These are phyloP conservation scores for Cyaniris semiargus DNA, from an alignment of 2,888 invertebrate species.

Conservation along the genomic window DNA sequence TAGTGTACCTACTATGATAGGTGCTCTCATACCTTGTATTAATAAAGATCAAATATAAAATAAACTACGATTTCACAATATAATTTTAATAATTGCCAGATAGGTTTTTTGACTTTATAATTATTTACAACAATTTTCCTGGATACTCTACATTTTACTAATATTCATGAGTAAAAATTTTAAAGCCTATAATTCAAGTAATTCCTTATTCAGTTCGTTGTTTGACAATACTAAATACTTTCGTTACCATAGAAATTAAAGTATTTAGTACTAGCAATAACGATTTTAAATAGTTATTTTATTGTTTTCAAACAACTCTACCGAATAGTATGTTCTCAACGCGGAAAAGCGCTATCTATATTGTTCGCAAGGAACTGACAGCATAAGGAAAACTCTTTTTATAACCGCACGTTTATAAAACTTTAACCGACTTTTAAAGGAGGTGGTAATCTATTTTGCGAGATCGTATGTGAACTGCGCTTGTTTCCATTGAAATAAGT, in stretches of 20 bases:
- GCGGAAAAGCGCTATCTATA: slow-evolving; percentile 29
- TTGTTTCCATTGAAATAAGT: background rate
- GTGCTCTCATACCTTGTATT: background rate
- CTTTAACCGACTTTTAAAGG: background rate
- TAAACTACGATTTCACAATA: background rate
- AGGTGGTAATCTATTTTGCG: background rate
- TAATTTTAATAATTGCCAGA: too few species aligned
- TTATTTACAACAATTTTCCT: background rate
- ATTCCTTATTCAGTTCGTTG: background rate
- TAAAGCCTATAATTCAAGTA: too few species aligned
- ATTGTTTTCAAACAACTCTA: background rate
- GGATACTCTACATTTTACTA: background rate
- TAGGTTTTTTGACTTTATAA: too few species aligned
- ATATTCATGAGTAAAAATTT: background rate
- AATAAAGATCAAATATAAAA: too few species aligned
- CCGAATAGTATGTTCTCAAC: background rate
- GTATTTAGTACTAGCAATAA: background rate
- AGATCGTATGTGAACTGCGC: background rate
- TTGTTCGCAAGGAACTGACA: slow-evolving; percentile 11
- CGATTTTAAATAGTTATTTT: background rate
- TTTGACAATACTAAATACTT: background rate
- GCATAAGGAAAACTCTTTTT: slow-evolving; percentile 16
- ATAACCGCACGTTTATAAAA: background rate
- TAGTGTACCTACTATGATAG: background rate
- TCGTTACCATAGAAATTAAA: background rate